A percentile compares a stretch with the other conserved stretches of the same genome.
phyloP scores from a whole-genome alignment of 2,888 invertebrate species.

The Antheraea yamamai region DNA sequence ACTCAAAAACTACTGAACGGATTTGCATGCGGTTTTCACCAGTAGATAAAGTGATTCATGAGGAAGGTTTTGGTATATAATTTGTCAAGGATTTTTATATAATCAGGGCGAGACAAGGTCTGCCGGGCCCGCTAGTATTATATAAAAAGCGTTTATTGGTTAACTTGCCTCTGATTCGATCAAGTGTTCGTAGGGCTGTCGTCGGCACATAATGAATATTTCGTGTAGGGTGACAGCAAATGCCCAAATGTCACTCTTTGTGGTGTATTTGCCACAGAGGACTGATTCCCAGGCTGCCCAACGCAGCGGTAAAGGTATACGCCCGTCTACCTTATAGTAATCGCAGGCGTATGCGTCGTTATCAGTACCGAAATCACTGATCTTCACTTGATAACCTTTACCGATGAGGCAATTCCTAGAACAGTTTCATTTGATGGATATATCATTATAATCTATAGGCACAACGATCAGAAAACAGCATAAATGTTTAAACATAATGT shows the following conservation, averaged over 20 bases:
- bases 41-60: too few relatives aligned
- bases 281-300: constrained; percentile 96
- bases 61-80: too few relatives aligned
- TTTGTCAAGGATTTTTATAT: too few relatives aligned
- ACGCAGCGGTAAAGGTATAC: constrained; percentile 90
- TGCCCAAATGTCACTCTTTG: constrained; percentile 95
- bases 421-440: constrained; percentile 6
- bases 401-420: constrained; percentile 92
- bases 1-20: too few relatives aligned
- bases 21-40: too few relatives aligned
- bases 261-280: constrained; percentile 90
- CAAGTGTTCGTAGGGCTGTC: constrained; percentile 89
- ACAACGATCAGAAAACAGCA: neutral
- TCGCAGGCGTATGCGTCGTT: constrained; percentile 90
- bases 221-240: constrained; percentile 95
- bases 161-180: constrained; percentile 86
- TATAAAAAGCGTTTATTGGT: neutral
- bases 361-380: constrained; percentile 93
- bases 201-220: constrained; percentile 89
- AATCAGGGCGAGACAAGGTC: too few relatives aligned
- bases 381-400: constrained; percentile 90
- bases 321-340: constrained; percentile 91
- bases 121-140: too few relatives aligned
- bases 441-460: neutral
- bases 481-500: too few relatives aligned